Evolutionary conservation across 1,140 invertebrate species (phyloP).

Genomic region (Telenomus remus): DNA sequence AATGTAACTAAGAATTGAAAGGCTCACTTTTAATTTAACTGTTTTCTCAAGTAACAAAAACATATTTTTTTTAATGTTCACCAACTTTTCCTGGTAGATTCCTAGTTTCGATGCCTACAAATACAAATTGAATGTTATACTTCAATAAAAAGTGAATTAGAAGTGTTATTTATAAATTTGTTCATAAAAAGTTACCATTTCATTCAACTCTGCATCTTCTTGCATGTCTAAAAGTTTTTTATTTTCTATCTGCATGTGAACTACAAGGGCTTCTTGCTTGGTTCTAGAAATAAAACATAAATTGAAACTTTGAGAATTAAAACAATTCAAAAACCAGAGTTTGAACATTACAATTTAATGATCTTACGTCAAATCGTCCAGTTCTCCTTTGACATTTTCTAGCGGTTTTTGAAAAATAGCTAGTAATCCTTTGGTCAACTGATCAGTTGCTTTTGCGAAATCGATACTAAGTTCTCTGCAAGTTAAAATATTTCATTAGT

Average conservation of each 20-base stretch:
- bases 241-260: constrained; percentile 70
- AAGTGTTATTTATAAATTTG: background rate
- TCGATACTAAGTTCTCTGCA: constrained; percentile 57
- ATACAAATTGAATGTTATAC: constrained; percentile 13
- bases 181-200: constrained; percentile 62
- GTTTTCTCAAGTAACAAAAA: constrained; percentile 67
- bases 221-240: constrained; percentile 66
- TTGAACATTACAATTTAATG: constrained; percentile 3
- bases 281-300: constrained; percentile 55
- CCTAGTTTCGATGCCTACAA: constrained; percentile 66
- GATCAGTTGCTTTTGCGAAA: constrained; percentile 61
- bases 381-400: constrained; percentile 66
- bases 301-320: constrained; percentile 1
- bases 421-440: constrained; percentile 67
- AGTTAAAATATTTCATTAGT: constrained; percentile 2
- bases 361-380: constrained; percentile 70
- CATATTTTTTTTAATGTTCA: constrained; percentile 70
- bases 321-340: too few species aligned
- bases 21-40: constrained; percentile 69
- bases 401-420: constrained; percentile 64
- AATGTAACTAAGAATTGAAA: background rate
- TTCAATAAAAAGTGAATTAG: background rate
- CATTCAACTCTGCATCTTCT: constrained; percentile 66
- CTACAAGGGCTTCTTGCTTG: constrained; percentile 68
- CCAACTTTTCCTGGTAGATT: constrained; percentile 68